Base-by-base conservation (phyloP, 2,113 vertebrate genomes). In the Tetraodon nigroviridis region DNA sequence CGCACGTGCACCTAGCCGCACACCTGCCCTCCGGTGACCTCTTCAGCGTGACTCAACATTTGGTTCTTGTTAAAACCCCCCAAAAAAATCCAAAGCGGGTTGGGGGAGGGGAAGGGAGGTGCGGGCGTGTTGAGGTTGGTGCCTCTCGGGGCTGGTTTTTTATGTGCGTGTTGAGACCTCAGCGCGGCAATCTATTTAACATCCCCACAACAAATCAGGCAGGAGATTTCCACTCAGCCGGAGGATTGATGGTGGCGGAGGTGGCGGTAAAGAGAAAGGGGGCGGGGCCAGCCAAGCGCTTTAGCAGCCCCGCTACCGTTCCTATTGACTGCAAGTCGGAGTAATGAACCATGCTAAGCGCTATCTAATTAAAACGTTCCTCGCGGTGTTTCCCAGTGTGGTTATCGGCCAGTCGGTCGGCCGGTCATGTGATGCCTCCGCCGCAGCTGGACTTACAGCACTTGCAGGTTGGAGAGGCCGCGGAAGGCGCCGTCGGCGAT, bases 401-500 rank as follows among this genome's bases (percentile, higher is more conserved):
- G 12, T 37, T 37, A 37, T 7, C n/a, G n/a, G n/a, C n/a, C n/a
- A n/a, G n/a, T n/a, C n/a, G n/a, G n/a, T n/a, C n/a, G n/a, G n/a
- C n/a, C n/a, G 8, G 12, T 37, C 12, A 37, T 7, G 5, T 24
- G 22, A 7, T 2, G 1, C 29, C 29, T 6, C 5, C 5, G 29
- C 8, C 29, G 42, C 3, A 27, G 7, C 52, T 20, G 0, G 20
- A 82, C 95, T 94, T 87, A 97, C 95, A 97, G 79, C 69, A 85
- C 92, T 85, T 94, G 92, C 55, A 99, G 91, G 86, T 86, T 92
- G 71, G 91, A 88, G 68, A 98, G 94, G 41, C 94, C 95, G 45
- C 91, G 91, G 81, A 98, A 99, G 63, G 96, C 96, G 72, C 96
- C 93, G 71, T 98, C 96, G 1, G 94, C 94, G 47, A 99, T 96